Evolutionary conservation across 2,797 vertebrate genomes (phyloP).

Genomic region (Ammospiza maritima): DNA sequence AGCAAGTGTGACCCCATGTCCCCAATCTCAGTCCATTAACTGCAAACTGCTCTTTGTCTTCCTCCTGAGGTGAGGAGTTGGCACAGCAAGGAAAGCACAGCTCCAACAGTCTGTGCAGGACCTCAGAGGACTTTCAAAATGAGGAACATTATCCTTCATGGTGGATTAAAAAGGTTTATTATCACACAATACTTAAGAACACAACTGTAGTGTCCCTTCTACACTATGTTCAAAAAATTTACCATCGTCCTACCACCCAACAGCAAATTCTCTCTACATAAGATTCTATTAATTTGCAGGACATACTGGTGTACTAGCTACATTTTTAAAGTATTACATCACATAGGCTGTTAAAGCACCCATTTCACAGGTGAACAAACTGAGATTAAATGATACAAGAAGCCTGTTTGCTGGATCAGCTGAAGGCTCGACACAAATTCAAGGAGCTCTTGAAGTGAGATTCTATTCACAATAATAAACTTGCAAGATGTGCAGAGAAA

Average conservation of each 20-base stretch:
- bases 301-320: background rate
- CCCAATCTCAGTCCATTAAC: background rate
- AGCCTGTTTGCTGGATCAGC: background rate
- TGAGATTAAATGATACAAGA: background rate
- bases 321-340: background rate
- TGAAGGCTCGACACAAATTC: background rate
- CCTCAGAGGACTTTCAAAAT: background rate
- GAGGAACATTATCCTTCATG: background rate
- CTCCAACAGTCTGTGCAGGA: background rate
- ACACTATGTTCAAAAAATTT: background rate
- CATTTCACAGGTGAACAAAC: constrained; percentile 28
- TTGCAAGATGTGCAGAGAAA: background rate
- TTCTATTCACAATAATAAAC: background rate
- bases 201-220: background rate
- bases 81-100: background rate
- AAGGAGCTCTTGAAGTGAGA: background rate
- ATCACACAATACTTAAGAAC: background rate
- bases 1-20: background rate
- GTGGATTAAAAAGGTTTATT: background rate
- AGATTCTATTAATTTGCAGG: background rate
- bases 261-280: background rate
- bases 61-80: background rate
- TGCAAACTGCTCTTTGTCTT: constrained; percentile 14
- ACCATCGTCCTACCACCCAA: background rate
- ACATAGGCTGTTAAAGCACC: background rate